Evolutionary conservation across 2,113 vertebrate species (phyloP).

Genomic region (Rhynchopsitta pachyrhyncha): DNA sequence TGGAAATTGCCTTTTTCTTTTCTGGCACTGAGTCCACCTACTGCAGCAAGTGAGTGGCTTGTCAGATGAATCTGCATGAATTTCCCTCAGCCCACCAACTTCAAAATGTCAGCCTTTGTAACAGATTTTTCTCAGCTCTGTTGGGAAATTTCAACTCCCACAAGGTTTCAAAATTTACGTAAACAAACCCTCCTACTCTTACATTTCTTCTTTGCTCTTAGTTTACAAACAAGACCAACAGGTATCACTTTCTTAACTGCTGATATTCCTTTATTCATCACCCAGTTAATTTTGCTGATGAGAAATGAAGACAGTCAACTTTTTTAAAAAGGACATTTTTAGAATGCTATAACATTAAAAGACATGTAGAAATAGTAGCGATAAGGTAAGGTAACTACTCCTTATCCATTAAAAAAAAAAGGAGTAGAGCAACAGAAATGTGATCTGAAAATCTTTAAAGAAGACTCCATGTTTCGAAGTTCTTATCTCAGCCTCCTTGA

Average conservation of each 20-base stretch:
- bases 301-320: not conserved
- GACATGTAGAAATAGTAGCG: not conserved
- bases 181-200: constrained; percentile 39
- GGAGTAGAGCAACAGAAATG: not conserved
- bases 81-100: constrained; percentile 1
- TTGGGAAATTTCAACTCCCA: constrained; percentile 59
- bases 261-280: not conserved
- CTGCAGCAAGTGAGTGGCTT: not conserved
- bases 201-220: constrained; percentile 3
- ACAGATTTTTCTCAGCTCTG: constrained; percentile 42
- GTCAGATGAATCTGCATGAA: constrained; percentile 23
- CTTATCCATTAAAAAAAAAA: not conserved
- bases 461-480: not conserved
- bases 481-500: not conserved
- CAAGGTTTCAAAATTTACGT: not conserved
- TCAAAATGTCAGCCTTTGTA: constrained; percentile 49
- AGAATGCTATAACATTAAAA: not conserved
- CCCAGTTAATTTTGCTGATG: not conserved
- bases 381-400: not conserved
- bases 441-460: not conserved
- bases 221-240: not conserved
- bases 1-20: not conserved
- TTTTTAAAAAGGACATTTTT: not conserved
- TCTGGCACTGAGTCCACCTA: not conserved
- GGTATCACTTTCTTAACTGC: not conserved